A percentile compares a stretch with the other conserved stretches of the same genome.
Conservation (phyloP, 1,140 invertebrate genomes). For the Diuraphis noxia region DNA sequence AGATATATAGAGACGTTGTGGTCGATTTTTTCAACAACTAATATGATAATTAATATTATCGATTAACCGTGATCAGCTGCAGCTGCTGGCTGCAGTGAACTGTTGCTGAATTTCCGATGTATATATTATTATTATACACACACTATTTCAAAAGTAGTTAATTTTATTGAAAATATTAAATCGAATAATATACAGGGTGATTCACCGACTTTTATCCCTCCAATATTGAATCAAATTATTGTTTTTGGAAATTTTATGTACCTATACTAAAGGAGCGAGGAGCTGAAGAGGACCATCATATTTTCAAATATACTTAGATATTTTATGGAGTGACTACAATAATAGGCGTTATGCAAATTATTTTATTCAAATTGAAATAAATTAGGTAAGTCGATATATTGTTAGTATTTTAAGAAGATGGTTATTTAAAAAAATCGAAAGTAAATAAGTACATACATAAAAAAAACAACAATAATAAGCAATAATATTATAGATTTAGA, state of each 20-base stretch:
- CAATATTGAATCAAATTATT: neutral
- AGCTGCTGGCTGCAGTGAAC: neutral
- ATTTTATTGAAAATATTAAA: neutral
- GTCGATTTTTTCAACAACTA: neutral
- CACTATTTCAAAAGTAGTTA: neutral
- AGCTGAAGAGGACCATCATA: too few species aligned
- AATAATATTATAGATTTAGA: neutral
- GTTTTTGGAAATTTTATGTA: neutral
- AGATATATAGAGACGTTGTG: neutral
- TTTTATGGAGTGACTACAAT: neutral
- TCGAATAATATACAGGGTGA: neutral
- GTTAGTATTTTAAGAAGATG: neutral
- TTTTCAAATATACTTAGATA: neutral
- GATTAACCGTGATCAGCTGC: neutral
- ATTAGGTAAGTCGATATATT: too few species aligned
- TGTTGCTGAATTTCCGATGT: neutral
- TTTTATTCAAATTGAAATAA: neutral
- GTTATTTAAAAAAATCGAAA: neutral
- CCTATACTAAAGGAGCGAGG: neutral
- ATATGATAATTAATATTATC: neutral
- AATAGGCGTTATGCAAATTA: too few species aligned
- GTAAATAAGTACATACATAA: neutral
- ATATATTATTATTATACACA: neutral
- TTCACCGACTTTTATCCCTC: neutral
- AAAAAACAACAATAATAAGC: neutral